Base-by-base conservation (phyloP, 2,113 vertebrate species). In the Dipodomys ordii region DNA sequence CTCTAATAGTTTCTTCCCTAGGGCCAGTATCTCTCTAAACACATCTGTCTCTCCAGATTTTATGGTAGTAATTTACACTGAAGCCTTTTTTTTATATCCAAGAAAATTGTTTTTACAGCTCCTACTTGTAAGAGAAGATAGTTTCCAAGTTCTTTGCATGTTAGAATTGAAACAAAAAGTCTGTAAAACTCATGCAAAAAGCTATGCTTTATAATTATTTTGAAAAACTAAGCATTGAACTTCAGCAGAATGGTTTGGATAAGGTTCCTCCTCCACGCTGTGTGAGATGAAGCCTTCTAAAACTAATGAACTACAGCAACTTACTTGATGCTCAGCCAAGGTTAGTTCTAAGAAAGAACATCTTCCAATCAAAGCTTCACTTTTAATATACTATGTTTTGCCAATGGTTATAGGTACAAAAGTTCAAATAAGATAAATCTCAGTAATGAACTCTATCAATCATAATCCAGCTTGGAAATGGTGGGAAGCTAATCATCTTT, bases 381-480 rank as follows among this genome's bases (percentile, higher is more conserved):
- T 62, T 32, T 80, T 84, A 74, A 57, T 89, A 15, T 60, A 60
- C 7, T 39, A 62, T 80, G 57, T 88, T 3, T 85, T 80, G 23
- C 16, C 83, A 35, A 46, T 89, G 3, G 49, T 80, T 53, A 88
- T 60, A 76, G 68, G 25, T 68, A 1, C 28, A 69, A 82, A 27
- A 49, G 39, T 87, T 71, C 64, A 83, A 79, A 88, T 79, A 79
- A 83, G 83, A 80, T 80, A 20, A 13, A 80, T 7, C 67, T 94
- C 15, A 57, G 0, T 71, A 23, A 65, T 83, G 22, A 77, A 60
- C 3, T 35, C 19, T 18, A 57, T 73, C 44, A 84, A 44, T 35
- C 6, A 68, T 23, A 65, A 7, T 3, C 1, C 2, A 82, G 16
- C 23, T 60, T 65, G 57, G 53, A 32, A 84, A 78, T 32, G 16